Evolutionary conservation across 2,888 invertebrate species (phyloP).

Genomic region (Drosophila neotestacea): DNA sequence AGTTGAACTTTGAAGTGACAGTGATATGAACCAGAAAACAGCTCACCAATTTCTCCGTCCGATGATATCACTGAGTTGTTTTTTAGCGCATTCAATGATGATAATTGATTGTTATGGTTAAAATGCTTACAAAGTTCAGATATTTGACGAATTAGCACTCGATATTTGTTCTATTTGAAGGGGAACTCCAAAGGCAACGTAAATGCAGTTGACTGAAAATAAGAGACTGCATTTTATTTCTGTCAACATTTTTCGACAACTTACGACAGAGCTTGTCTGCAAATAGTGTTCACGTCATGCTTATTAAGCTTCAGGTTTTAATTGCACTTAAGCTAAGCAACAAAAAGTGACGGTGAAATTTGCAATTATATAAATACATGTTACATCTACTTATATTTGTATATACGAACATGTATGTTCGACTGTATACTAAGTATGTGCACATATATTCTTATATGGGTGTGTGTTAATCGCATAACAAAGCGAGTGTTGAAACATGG

Average conservation of each 20-base stretch:
- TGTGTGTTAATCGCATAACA: slow-evolving; percentile 21
- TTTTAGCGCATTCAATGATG: slow-evolving; percentile 7
- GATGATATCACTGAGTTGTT: slow-evolving; percentile 32
- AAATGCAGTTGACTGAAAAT: slow-evolving; percentile 12
- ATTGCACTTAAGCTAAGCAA: slow-evolving; percentile 63
- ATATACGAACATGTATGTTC: not conserved
- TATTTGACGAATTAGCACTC: slow-evolving; percentile 25
- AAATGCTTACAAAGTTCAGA: slow-evolving; percentile 3
- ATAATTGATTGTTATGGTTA: slow-evolving; percentile 7
- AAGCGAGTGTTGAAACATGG: slow-evolving; percentile 4
- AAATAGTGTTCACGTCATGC: slow-evolving; percentile 63
- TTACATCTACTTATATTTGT: slow-evolving; percentile 35
- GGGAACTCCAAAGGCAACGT: not conserved
- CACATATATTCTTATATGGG: slow-evolving; percentile 3
- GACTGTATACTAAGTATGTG: not conserved
- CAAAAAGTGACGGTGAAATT: slow-evolving; percentile 66
- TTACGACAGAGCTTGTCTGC: slow-evolving; percentile 28
- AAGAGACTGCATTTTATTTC: slow-evolving; percentile 5
- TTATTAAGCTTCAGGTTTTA: slow-evolving; percentile 52
- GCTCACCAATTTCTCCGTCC: not conserved
- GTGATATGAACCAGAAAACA: slow-evolving; percentile 23
- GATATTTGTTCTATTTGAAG: slow-evolving; percentile 13
- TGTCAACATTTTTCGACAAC: slow-evolving; percentile 10
- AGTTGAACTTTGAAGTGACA: not conserved
- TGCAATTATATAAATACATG: slow-evolving; percentile 69